phyloP scores from a whole-genome alignment of 2,797 vertebrate genomes.

The Podarcis siculus region DNA sequence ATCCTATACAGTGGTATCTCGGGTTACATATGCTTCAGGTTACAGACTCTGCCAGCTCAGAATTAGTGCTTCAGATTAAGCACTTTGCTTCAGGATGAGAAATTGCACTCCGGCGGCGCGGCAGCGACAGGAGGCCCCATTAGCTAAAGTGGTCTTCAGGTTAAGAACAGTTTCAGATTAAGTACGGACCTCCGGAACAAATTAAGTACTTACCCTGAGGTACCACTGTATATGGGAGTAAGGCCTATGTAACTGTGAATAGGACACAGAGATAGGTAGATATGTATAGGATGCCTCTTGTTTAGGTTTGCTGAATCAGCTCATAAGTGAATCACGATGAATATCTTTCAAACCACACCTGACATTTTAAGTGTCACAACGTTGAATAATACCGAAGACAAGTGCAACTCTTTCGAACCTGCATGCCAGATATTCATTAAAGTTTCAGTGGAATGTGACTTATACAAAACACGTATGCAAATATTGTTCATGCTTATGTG shows the following conservation, averaged over 20 bases:
- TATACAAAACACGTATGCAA: not conserved
- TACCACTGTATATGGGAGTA: not conserved
- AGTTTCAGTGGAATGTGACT: not conserved
- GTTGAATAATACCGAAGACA: not conserved
- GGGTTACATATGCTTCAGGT: too few relatives aligned
- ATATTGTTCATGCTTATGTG: not conserved
- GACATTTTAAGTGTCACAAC: not conserved
- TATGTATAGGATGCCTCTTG: not conserved
- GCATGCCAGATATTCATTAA: not conserved
- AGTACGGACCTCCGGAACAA: too few relatives aligned
- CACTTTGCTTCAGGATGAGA: too few relatives aligned
- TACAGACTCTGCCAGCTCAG: too few relatives aligned
- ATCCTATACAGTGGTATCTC: not conserved
- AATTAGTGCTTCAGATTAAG: too few relatives aligned
- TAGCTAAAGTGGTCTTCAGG: too few relatives aligned
- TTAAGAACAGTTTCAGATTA: too few relatives aligned
- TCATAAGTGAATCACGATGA: not conserved
- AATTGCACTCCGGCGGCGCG: too few relatives aligned
- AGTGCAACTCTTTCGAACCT: not conserved
- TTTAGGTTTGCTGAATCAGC: not conserved
- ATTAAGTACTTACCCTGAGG: too few relatives aligned
- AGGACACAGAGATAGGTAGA: not conserved
- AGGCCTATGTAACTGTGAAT: not conserved
- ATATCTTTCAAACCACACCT: not conserved
- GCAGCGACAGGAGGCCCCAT: too few relatives aligned